Conservation (phyloP, 2,888 invertebrate species). For the Meandrusa payeni region DNA sequence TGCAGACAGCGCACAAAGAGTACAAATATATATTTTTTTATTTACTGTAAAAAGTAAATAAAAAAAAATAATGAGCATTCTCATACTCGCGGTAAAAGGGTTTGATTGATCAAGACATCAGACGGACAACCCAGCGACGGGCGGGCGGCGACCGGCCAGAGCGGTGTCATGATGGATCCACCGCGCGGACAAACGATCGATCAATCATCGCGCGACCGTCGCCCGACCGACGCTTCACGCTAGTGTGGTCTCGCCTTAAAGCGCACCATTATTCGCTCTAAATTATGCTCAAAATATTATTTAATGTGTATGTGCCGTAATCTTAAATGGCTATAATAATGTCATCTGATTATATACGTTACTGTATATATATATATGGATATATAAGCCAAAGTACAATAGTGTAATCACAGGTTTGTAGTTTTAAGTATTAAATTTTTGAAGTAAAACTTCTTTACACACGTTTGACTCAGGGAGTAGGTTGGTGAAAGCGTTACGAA, state of each 20-base stretch:
- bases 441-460: too few relatives aligned
- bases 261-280: constrained; percentile 13
- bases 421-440: too few relatives aligned
- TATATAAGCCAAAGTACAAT: too few relatives aligned
- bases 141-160: constrained; percentile 28
- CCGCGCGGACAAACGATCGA: constrained; percentile 37
- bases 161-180: constrained; percentile 33
- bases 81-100: constrained; percentile 33
- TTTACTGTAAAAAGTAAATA: too few relatives aligned
- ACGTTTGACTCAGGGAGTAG: too few relatives aligned
- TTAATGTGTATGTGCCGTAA: too few relatives aligned
- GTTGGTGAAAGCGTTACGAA: too few relatives aligned
- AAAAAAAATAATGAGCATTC: constrained; percentile 14
- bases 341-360: too few relatives aligned
- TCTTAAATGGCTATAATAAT: too few relatives aligned
- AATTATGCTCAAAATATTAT: constrained; percentile 12
- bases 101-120: constrained; percentile 36
- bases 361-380: too few relatives aligned
- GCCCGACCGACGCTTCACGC: constrained; percentile 24
- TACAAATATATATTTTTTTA: too few relatives aligned
- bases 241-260: constrained; percentile 26
- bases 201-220: constrained; percentile 32
- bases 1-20: constrained; percentile 3
- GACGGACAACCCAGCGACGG: constrained; percentile 33
- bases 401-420: too few relatives aligned